phyloP scores from a whole-genome alignment of 2,888 invertebrate genomes.

The Sepioteuthis lessoniana region DNA sequence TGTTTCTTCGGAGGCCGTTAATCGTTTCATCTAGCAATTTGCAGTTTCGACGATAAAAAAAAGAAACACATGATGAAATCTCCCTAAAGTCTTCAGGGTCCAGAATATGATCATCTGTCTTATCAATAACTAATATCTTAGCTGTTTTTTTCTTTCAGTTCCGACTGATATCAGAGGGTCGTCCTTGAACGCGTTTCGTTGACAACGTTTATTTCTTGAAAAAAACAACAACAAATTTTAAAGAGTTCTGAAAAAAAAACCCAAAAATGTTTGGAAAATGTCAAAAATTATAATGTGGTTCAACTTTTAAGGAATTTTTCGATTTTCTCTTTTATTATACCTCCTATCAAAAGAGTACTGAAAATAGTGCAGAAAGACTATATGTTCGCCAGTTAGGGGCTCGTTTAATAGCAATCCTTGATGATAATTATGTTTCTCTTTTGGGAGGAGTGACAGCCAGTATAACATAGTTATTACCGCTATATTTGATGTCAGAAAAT shows the following conservation, averaged over 20 bases:
- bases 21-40: slow-evolving; percentile 33
- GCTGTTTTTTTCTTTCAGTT: background rate
- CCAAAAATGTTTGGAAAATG: background rate
- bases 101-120: background rate
- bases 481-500: too few relatives aligned
- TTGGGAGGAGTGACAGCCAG: too few relatives aligned
- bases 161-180: background rate
- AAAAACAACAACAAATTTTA: background rate
- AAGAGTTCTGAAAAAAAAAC: background rate
- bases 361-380: too few relatives aligned
- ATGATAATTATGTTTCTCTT: too few relatives aligned
- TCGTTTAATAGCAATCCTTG: too few relatives aligned
- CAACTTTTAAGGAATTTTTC: background rate
- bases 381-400: too few relatives aligned
- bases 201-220: background rate
- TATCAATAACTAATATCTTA: background rate
- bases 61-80: background rate
- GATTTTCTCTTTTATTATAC: background rate
- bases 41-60: background rate
- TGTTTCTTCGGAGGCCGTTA: background rate
- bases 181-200: background rate
- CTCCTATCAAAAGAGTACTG: background rate
- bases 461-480: too few relatives aligned
- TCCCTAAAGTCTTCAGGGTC: background rate
- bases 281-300: background rate